Base-by-base conservation (phyloP, 2,888 invertebrate species). In the Pseudococcus viburni region DNA sequence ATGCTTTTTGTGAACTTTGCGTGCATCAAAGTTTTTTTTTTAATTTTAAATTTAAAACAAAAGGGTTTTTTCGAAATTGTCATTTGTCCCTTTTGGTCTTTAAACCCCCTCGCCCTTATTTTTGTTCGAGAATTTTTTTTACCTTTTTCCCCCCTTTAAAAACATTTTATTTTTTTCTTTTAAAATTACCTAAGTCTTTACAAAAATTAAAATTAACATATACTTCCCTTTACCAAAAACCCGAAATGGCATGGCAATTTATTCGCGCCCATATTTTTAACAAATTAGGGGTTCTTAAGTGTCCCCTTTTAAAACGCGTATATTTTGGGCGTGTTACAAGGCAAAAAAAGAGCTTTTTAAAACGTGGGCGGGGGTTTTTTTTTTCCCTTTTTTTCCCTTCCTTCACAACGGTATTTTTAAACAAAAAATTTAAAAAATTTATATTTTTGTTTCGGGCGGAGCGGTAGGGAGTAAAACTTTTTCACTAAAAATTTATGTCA, bases 1-100 rank as follows among this genome's bases (percentile, higher is more conserved):
- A n/a, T n/a, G n/a, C n/a, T n/a, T n/a, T n/a, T 85, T 64, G 59
- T 59, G 85, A 85, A 85, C 68, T 85, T 85, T 59, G 85, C 68
- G 42, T 59, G 64, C 85, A 85, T 85, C 85, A 64, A 85, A 85
- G 51, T 33, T 55, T 73, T 33, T 73, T 33, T 33, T 39, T 55
- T 22, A 84, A 55, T 84, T 84, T 84, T n/a, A n/a, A n/a, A 84
- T 51, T 84, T 84, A 55, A 55, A 46, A 51, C 48, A 51, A 48
- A 51, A 46, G 51, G 55, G n/a, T n/a, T 55, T 33, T 55, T 73
- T 73, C 73, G 73, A 73, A 73, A 17, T 55, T 84, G 55, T 26
- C 55, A 84, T 84, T 55, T 46, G 12, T 84, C 55, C 17, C 22
- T 26, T 22, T 19, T n/a, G n/a, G 17, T 84, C 19, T 26, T 55